phyloP scores from a whole-genome alignment of 2,113 vertebrate species.

The Haemorhous mexicanus region DNA sequence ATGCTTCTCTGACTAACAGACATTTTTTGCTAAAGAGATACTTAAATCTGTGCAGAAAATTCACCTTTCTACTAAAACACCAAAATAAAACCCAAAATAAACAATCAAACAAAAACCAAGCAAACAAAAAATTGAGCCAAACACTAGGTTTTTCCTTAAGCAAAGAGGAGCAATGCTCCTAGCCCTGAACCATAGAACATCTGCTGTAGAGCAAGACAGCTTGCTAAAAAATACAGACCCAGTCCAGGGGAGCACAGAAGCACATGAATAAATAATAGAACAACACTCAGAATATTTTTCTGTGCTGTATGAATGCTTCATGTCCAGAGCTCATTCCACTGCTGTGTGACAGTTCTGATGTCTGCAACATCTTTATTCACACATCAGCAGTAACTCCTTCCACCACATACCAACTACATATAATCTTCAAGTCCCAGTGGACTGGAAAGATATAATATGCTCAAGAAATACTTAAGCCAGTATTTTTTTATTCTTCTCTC shows the following conservation, averaged over 20 bases:
- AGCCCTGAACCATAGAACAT: not conserved
- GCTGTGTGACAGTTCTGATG: not conserved
- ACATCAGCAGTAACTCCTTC: not conserved
- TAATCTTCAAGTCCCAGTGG: not conserved
- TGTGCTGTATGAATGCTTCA: not conserved
- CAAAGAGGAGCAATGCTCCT: not conserved
- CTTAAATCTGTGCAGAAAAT: not conserved
- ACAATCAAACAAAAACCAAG: not conserved
- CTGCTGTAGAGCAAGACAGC: not conserved
- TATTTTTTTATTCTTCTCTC: not conserved
- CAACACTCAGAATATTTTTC: not conserved
- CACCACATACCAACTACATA: not conserved
- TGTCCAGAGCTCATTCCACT: not conserved
- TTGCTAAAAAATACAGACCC: not conserved
- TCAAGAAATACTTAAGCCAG: not conserved
- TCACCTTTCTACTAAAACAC: not conserved
- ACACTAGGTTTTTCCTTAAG: not conserved
- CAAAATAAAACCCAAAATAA: not conserved
- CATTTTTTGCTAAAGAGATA: not conserved
- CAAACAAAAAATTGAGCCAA: not conserved
- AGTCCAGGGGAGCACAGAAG: not conserved
- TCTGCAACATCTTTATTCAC: conserved; percentile 8
- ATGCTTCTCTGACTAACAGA: not conserved
- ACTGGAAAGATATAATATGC: not conserved
- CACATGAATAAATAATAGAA: conserved; percentile 4